A percentile compares a stretch with the other conserved stretches of the same genome.
phyloP scores from a whole-genome alignment of 2,888 invertebrate species.

The Aphodius sticticus region DNA sequence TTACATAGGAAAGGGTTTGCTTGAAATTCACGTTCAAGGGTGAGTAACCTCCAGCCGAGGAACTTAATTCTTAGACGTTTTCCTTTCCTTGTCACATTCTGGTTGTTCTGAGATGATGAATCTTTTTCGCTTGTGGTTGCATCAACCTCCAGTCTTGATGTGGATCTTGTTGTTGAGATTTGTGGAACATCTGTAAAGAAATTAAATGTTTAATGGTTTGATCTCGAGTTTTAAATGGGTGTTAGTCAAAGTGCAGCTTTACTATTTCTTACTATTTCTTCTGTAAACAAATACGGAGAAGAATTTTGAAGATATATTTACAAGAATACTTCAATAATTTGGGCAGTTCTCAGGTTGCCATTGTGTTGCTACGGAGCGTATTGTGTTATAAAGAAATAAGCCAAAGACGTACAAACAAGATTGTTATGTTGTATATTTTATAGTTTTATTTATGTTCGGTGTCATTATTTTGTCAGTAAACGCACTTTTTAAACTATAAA shows the following conservation, averaged over 20 bases:
- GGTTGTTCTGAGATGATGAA: background rate
- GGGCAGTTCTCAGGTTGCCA: too few relatives aligned
- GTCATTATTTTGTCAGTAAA: too few relatives aligned
- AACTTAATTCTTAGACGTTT: background rate
- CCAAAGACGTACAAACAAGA: too few relatives aligned
- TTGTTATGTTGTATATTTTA: too few relatives aligned
- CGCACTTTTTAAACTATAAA: too few relatives aligned
- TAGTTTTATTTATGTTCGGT: too few relatives aligned
- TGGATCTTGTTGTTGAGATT: background rate
- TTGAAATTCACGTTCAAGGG: conserved; percentile 51
- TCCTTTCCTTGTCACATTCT: background rate
- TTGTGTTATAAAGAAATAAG: too few relatives aligned
- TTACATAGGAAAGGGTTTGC: background rate
- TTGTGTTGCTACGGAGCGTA: too few relatives aligned
- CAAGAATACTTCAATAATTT: background rate
- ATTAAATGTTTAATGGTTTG: background rate
- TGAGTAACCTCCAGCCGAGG: conserved; percentile 47
- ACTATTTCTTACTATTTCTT: background rate
- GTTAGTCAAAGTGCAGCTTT: background rate
- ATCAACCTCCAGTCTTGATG: background rate
- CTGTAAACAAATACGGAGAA: background rate
- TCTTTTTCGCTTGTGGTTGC: background rate
- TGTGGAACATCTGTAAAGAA: background rate
- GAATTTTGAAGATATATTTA: conserved; percentile 10
- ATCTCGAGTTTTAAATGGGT: background rate